phyloP scores from a whole-genome alignment of 2,888 invertebrate species.

The Tineola bisselliella region DNA sequence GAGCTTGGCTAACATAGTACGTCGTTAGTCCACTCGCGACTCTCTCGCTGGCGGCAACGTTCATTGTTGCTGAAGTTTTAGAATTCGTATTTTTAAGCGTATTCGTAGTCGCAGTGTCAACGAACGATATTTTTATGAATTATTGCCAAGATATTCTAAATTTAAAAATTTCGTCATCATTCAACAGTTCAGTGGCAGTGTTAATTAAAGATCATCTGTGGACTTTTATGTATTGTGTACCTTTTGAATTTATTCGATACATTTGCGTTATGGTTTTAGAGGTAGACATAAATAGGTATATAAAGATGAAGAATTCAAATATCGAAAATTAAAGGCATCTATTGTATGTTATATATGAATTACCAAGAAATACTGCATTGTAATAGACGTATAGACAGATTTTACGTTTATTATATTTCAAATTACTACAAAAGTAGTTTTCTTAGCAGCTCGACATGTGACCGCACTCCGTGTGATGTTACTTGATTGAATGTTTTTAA shows the following conservation, averaged over 20 bases:
- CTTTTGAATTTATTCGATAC: not conserved
- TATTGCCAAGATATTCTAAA: conserved; percentile 10
- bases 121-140: conserved; percentile 1
- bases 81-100: not conserved
- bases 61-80: not conserved
- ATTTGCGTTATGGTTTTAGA: not conserved
- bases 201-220: not conserved
- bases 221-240: not conserved
- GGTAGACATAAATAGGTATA: not conserved
- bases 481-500: too few relatives aligned
- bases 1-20: not conserved
- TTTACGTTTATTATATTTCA: too few relatives aligned
- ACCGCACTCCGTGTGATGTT: too few relatives aligned
- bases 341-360: too few relatives aligned
- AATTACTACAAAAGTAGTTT: too few relatives aligned
- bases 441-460: too few relatives aligned
- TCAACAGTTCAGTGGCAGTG: conserved; percentile 11
- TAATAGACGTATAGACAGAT: too few relatives aligned
- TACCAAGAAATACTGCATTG: too few relatives aligned
- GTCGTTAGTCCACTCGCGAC: conserved; percentile 33
- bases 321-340: too few relatives aligned
- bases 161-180: conserved; percentile 1
- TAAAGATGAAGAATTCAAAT: not conserved
- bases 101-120: conserved; percentile 5
- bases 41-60: conserved; percentile 26